Base-by-base conservation (phyloP, 2,113 vertebrate species). In the Callithrix jacchus region DNA sequence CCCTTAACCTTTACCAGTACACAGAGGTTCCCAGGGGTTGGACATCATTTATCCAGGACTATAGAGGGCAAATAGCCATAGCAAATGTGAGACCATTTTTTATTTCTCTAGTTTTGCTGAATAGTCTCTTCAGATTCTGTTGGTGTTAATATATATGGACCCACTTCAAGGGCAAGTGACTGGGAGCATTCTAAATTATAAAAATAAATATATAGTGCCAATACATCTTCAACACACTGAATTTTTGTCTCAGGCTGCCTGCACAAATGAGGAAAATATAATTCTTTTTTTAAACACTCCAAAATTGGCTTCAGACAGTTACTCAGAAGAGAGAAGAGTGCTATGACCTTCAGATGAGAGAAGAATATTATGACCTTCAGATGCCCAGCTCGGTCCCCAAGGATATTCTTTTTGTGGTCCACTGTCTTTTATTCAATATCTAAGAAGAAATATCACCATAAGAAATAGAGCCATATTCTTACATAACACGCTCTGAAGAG, bases 31-130 rank as follows among this genome's bases (percentile, higher is more conserved):
- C 87, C 88, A 14, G 74, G 89, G 91, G 95, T 68, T 96, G 92
- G 61, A 92, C 85, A 90, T 97, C 96, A 97, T 97, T 98, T 97
- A 97, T 95, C 91, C 42, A 30, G 87, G 23, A 96, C 92, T 76
- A 16, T 56, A 94, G n/a, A 84, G 73, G 91, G 82, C 82, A 98
- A 97, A 96, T 40, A 92, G 45, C 42, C 86, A 94, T 70, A 85
- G 89, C 10, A 90, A 83, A 87, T 93, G 82, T 94, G 93, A 92
- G 73, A 25, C 30, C 79, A 35, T 14, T 93, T 96, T 95, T 94
- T 91, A 40, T 89, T 97, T 96, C 92, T 35, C 70, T 95, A n/a
- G 73, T 96, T 96, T 96, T 20, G 4, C 58, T 95, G 77, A 89
- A 2, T 12, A 96, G 40, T 37, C 88, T 73, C 89, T 84, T 89